Conservation (phyloP, 1,140 invertebrate genomes). For the Euura lappo region DNA sequence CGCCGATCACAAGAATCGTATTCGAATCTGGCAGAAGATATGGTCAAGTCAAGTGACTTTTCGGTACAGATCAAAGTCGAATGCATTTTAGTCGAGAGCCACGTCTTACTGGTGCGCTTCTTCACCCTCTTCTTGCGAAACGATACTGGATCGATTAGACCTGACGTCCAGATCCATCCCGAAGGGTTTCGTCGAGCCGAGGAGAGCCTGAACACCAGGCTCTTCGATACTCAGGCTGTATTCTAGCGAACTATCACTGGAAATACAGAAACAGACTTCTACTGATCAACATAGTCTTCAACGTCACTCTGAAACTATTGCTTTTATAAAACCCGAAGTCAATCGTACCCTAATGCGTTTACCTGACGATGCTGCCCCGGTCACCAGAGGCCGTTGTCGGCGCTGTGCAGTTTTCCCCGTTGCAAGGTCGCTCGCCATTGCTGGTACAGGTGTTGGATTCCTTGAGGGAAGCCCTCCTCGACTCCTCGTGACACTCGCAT, state of each 20-base stretch:
- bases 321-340: neutral
- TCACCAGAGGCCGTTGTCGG: slow-evolving; percentile 23
- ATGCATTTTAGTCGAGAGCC: neutral
- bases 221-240: slow-evolving; percentile 53
- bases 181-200: slow-evolving; percentile 56
- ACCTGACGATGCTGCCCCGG: slow-evolving; percentile 53
- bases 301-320: slow-evolving; percentile 1
- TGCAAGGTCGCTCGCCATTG: slow-evolving; percentile 35
- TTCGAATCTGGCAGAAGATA: neutral
- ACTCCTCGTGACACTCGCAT: slow-evolving; percentile 79
- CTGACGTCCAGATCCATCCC: slow-evolving; percentile 63
- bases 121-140: slow-evolving; percentile 60
- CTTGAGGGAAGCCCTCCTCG: slow-evolving; percentile 47
- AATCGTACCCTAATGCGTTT: slow-evolving; percentile 39
- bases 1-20: neutral
- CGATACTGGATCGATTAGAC: slow-evolving; percentile 63
- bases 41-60: neutral
- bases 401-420: slow-evolving; percentile 37
- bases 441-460: slow-evolving; percentile 34
- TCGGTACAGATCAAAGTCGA: neutral
- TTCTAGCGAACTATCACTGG: slow-evolving; percentile 63
- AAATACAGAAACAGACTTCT: slow-evolving; percentile 59
- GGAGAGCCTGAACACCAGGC: slow-evolving; percentile 39
- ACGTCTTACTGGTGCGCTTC: slow-evolving; percentile 32
- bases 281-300: slow-evolving; percentile 48